Evolutionary conservation across 2,888 invertebrate species (phyloP), one percentile per base, ranked within the genome.

Genomic region (Drosophila suboccidentalis): DNA sequence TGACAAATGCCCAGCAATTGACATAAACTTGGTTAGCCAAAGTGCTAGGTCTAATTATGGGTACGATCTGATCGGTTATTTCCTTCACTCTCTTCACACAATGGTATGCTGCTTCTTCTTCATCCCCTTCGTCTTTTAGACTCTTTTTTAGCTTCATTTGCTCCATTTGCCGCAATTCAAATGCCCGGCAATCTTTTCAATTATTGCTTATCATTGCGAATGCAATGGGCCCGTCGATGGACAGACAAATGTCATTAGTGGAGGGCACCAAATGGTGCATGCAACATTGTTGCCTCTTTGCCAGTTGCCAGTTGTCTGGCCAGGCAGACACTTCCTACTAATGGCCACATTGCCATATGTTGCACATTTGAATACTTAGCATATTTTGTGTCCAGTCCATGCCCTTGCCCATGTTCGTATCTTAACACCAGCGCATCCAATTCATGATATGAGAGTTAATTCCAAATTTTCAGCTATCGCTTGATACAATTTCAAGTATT

Each of bases 121-220:
- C 44, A 29, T 15, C 8, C 11, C 6, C 38, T 11, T 39, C 11
- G 32, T 19, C 8, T 13, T 13, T 3, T 32, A 11, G 29, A 8
- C 17, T 15, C 4, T 17, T 17, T 29, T 59, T 1, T 32, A 11
- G 29, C 61, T 39, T 36, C 15, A 39, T 47, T 55, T 63, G 73
- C 70, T 57, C 59, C 71, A 70, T 70, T 78, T 77, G 77, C 41
- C 32, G 67, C 87, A 66, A 85, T 85, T 85, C 83, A 86, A 88
- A 86, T 86, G 79, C 61, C 77, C 70, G 49, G 71, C 89, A 88
- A 85, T 85, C 88, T 85, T 83, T 86, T 88, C 87, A 85, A 85
- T 88, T 85, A 85, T 86, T 85, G 88, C 89, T 85, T 85, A 88
- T 85, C 87, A 88, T 77, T 80, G 71, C 63, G 73, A 71, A 68